Conservation (phyloP, 2,797 vertebrate species). For the Cryptoblepharus egeriae region DNA sequence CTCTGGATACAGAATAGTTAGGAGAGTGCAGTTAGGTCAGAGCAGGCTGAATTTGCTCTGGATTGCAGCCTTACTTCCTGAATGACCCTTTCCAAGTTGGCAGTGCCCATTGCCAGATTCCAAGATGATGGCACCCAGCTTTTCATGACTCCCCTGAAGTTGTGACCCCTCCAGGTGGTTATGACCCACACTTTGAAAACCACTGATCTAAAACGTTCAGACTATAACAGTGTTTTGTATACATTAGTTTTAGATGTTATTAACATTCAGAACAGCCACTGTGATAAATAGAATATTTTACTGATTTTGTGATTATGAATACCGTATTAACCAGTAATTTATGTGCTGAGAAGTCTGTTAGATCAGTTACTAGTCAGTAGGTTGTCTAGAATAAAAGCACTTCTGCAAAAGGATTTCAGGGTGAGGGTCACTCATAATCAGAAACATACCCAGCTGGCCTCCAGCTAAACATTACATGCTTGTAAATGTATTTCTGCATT, state of each 20-base stretch:
- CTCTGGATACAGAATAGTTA: too few relatives aligned
- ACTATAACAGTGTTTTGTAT: constrained; percentile 32
- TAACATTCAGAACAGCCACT: constrained; percentile 69
- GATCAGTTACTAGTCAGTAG: constrained; percentile 83
- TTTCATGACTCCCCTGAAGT: too few relatives aligned
- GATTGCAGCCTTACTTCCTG: too few relatives aligned
- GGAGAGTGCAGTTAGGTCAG: too few relatives aligned
- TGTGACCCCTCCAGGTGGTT: too few relatives aligned
- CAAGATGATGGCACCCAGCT: too few relatives aligned
- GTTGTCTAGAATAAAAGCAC: constrained; percentile 80
- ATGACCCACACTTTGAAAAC: too few relatives aligned
- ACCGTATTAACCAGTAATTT: constrained; percentile 83
- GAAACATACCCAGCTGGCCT: constrained; percentile 81
- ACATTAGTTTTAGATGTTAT: constrained; percentile 57
- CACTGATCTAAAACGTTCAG: constrained; percentile 1
- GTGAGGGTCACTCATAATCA: constrained; percentile 84
- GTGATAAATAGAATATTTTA: constrained; percentile 70
- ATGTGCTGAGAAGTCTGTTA: constrained; percentile 86
- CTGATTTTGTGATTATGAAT: constrained; percentile 75
- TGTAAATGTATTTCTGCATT: constrained; percentile 77
- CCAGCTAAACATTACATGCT: constrained; percentile 76
- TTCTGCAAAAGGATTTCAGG: constrained; percentile 83
- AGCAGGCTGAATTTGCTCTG: too few relatives aligned
- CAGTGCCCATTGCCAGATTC: too few relatives aligned
- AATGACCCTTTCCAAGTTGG: too few relatives aligned